Evolutionary conservation across 92 coral and sea anemone species (phyloP).

Genomic region (Nematostella vectensis): DNA sequence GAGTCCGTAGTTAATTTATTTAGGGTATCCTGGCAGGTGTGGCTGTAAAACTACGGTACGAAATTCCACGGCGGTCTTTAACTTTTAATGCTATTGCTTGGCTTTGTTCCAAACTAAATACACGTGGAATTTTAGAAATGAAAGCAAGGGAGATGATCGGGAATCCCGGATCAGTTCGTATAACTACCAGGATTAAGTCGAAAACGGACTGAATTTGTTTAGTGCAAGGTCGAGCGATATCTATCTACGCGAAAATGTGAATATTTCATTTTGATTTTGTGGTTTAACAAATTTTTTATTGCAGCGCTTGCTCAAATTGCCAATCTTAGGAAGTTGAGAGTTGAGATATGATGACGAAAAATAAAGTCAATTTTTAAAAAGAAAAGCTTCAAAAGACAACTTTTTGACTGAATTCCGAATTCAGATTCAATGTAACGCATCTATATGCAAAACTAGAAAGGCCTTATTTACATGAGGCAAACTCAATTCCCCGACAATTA

Average conservation of each 20-base stretch:
- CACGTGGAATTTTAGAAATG: too few relatives aligned
- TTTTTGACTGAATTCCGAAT: background rate
- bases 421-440: too few relatives aligned
- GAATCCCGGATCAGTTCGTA: background rate
- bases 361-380: too few relatives aligned
- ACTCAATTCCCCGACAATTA: too few relatives aligned
- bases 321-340: too few relatives aligned
- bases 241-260: background rate
- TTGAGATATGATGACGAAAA: too few relatives aligned
- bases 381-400: too few relatives aligned
- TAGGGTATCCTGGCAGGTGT: slow-evolving; percentile 1
- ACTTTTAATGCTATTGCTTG: background rate
- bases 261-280: background rate
- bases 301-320: too few relatives aligned
- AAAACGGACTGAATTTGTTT: background rate
- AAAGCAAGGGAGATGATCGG: too few relatives aligned
- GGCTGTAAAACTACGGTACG: background rate
- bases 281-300: background rate
- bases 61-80: background rate
- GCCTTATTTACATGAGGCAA: too few relatives aligned
- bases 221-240: background rate
- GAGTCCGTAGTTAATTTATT: slow-evolving; percentile 1
- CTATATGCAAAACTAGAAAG: too few relatives aligned
- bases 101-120: too few relatives aligned
- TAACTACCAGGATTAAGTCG: background rate